Base-by-base conservation (phyloP, 2,113 vertebrate genomes). In the Daboia siamensis region DNA sequence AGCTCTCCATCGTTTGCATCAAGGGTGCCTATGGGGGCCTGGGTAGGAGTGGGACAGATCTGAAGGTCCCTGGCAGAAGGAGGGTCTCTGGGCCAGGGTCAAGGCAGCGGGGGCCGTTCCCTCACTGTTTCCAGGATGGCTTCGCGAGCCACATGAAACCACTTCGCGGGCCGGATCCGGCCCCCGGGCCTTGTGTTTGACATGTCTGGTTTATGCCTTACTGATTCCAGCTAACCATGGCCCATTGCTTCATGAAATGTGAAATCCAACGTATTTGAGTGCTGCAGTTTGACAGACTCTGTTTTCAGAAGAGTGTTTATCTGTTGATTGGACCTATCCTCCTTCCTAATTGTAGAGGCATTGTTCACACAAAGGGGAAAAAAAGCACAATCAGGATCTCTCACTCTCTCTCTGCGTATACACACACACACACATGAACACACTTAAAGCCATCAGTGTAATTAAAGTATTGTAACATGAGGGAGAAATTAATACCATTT, bases 401-500 rank as follows among this genome's bases (percentile, higher is more conserved):
- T 80, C 33, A 2, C 69, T 39, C 74, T 17, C 33, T 80, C 74
- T 26, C 1, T 26, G 39, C 13, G 0, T 69, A 51, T 51, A 20
- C 24, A n/a, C 24, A 29, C 39, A n/a, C 24, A 29, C 23, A 61
- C 88, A 61, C 26, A 54, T 4, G 91, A 6, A 92, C 0, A 74
- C 74, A 1, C 33, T 48, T 54, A 90, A 46, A 87, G 6, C 24
- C 11, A 80, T 85, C 26, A 46, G 3, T 23, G 48, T 90, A 59
- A 90, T 92, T 89, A 92, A 92, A 92, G n/a, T 85, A 61, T 51
- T 39, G 54, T 39, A 51, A 86, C 8, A 23, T 29, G 54, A 26
- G 44, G 29, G 46, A 24, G 17, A n/a, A 39, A 74, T 92, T 74
- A 80, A 89, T 61, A 89, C 33, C 2, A 59, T 89, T 88, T 20